Conservation (phyloP, 2,797 vertebrate genomes). For the Myotis planiceps region DNA sequence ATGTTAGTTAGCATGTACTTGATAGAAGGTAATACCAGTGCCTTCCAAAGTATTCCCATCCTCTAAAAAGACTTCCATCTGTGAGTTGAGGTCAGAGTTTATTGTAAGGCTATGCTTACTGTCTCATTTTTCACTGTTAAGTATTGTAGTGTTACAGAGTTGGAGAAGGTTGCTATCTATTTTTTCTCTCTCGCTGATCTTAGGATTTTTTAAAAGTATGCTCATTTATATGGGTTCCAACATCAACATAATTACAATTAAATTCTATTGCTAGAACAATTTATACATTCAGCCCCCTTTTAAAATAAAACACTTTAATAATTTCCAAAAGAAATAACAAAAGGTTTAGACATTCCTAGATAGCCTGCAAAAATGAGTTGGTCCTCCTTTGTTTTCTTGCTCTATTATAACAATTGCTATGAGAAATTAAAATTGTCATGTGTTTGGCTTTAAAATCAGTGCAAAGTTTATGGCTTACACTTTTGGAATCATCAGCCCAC, state of each 20-base stretch:
- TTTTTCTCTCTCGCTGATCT: neutral
- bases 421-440: slow-evolving; percentile 16
- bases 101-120: neutral
- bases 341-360: neutral
- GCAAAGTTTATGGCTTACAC: slow-evolving; percentile 50
- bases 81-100: slow-evolving; percentile 10
- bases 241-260: slow-evolving; percentile 43
- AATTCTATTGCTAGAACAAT: slow-evolving; percentile 4
- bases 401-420: neutral
- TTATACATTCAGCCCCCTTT: slow-evolving; percentile 1
- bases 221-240: slow-evolving; percentile 39
- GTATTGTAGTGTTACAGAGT: neutral
- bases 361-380: neutral
- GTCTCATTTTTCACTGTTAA: neutral
- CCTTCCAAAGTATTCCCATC: neutral
- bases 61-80: slow-evolving; percentile 27
- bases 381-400: slow-evolving; percentile 39
- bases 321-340: slow-evolving; percentile 27
- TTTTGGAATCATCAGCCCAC: slow-evolving; percentile 50
- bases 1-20: slow-evolving; percentile 25
- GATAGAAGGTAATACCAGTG: neutral
- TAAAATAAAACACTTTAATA: slow-evolving; percentile 8
- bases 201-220: neutral
- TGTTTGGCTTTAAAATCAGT: slow-evolving; percentile 68
- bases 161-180: neutral